These are phyloP conservation scores for Auanema sp. DNA, from an alignment of 2,888 invertebrate genomes.

Conservation along the genomic window DNA sequence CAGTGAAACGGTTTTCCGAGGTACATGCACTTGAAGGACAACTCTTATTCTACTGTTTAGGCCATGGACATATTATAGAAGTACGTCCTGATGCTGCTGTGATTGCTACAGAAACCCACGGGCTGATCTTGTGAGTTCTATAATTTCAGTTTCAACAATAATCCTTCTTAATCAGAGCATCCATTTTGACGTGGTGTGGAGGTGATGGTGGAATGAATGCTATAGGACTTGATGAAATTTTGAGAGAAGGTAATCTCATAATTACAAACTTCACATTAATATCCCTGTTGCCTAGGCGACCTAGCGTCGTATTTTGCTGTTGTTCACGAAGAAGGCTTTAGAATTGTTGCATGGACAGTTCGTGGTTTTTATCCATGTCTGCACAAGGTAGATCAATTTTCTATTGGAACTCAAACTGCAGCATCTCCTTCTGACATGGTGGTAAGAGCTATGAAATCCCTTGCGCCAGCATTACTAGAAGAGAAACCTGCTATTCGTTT, in stretches of 20 bases:
- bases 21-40: background rate
- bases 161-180: constrained; percentile 15
- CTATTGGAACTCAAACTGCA: no score
- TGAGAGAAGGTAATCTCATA: constrained; percentile 2
- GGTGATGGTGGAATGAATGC: constrained; percentile 11
- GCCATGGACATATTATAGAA: background rate
- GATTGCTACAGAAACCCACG: background rate
- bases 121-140: background rate
- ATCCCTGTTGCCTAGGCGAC: no score
- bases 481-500: no score
- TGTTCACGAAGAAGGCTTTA: no score
- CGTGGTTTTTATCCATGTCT: no score
- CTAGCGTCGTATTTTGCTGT: no score
- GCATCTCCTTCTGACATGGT: no score
- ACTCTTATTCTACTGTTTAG: background rate
- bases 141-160: constrained; percentile 5
- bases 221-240: constrained; percentile 7
- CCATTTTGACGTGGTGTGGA: constrained; percentile 20
- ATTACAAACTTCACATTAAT: no score
- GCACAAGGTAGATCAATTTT: no score
- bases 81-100: background rate
- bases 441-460: no score
- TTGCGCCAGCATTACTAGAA: no score
- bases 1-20: background rate
- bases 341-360: no score